Conservation (phyloP, 1,140 invertebrate genomes). For the Meloidogyne floridensis region DNA sequence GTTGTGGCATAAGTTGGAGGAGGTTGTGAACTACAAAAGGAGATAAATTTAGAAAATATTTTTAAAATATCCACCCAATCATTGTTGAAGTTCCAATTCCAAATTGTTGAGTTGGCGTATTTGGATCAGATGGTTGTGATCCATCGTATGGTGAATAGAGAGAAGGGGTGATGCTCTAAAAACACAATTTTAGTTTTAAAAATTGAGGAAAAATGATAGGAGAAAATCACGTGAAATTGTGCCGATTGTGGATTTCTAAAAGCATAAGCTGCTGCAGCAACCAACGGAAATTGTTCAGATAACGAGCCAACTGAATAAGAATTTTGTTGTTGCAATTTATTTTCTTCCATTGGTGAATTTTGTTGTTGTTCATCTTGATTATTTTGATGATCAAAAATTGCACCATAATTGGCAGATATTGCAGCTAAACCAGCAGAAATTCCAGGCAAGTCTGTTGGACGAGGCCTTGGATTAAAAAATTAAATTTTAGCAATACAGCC, state of each 20-base stretch:
- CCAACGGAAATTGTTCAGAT: neutral
- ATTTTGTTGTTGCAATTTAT: neutral
- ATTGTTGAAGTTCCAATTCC: neutral
- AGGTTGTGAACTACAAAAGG: neutral
- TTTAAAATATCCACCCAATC: neutral
- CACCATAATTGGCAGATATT: conserved; percentile 25
- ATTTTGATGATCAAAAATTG: conserved; percentile 18
- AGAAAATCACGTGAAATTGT: neutral
- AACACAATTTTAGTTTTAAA: neutral
- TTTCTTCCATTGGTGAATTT: neutral
- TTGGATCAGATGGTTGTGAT: conserved; percentile 1
- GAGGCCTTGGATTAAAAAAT: neutral
- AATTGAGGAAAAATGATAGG: neutral
- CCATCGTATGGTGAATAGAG: neutral
- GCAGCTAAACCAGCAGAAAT: conserved; percentile 19
- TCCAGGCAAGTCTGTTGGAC: neutral
- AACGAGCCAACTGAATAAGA: neutral
- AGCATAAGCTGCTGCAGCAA: conserved; percentile 7
- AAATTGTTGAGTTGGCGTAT: conserved; percentile 1
- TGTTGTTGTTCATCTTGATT: conserved; percentile 11
- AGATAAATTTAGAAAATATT: too few species aligned
- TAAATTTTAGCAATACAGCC: neutral
- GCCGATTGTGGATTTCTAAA: neutral
- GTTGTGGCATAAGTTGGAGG: neutral
- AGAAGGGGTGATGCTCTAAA: neutral